Base-by-base conservation (phyloP, 2,888 invertebrate species). In the Argyresthia albistria region DNA sequence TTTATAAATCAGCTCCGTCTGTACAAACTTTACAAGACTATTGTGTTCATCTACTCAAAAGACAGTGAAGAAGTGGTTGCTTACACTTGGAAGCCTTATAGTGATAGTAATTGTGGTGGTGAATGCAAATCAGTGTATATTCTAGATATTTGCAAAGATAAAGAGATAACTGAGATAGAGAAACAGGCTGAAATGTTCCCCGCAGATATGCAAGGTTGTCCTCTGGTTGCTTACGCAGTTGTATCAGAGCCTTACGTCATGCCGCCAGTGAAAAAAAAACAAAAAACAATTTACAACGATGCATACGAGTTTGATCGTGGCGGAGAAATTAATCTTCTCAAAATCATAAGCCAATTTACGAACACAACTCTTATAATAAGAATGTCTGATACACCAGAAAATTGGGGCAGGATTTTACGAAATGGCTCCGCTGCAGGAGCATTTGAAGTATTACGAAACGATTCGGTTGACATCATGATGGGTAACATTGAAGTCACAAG, bases 221-320 rank as follows among this genome's bases (percentile, higher is more conserved):
- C 88, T 35, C 64, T 88, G 54, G 68, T 76, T 15, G 73, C 76
- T n/a, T 81, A 79, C 54, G 77, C 83, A 35, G 68, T 87, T 36
- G 69, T 88, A 43, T 76, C 86, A 10, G 88, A 88, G 58, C 88
- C 88, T 1, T 88, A 88, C 54, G 86, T 88, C 8, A 76, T 88
- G 74, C 79, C 80, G 48, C 82, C 88, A 2, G 58, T 64, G 42
- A 60, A 59, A 53, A 80, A 74, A 66, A 58, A 73, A 43, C 58
- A 58, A 37, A 67, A 68, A 55, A 57, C 67, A 51, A 54, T 54
- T n/a, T 82, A 69, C 61, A 55, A 70, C 54, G 81, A 88, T 51
- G 68, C 70, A 8, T 80, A 80, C 58, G 64, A 73, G 53, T 88
- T 88, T 59, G 55, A 68, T 42, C 73, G 70, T 60, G 88, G 88